Base-by-base conservation (phyloP, 1,140 invertebrate species). In the Microplitis demolitor region DNA sequence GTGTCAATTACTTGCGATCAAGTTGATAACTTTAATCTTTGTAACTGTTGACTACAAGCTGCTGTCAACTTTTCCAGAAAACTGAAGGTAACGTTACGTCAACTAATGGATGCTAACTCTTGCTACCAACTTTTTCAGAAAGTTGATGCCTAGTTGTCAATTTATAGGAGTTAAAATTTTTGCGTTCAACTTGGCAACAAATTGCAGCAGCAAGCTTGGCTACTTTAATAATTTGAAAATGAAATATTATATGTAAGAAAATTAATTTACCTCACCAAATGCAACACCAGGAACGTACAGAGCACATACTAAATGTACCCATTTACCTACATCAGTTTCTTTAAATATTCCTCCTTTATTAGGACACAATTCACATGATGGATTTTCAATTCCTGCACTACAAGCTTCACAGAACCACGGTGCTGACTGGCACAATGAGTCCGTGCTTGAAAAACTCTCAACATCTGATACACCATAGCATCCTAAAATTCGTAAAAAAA, bases 371-470 rank as follows among this genome's bases (percentile, higher is more conserved):
- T 97, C 95, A 84, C 96, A 97, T 14, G 89, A 90, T 0, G 97
- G 96, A 86, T 95, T 93, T 34, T 90, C 91, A 6, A 95, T 91
- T 2, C 96, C 96, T 53, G 96, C 96, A 81, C 96, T 96, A 78
- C 97, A 98, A n/a, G 96, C 95, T 87, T 99, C 97, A 88, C 97
- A 99, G 86, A 98, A 98, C 97, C 97, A 99, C 0, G 97, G 97
- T 77, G 97, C 97, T 1, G 97, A 98, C 50, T 96, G 96, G 63
- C 95, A 95, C 0, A 96, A 93, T 6, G 96, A 98, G 68, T 94
- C 93, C 14, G 94, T 95, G 82, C 95, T 96, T 2, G 94, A 94
- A 71, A 96, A 91, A 88, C 96, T 97, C 34, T 94, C 93, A 37
- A 93, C 93, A 80, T 98, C 97, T 60, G 95, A 96, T 34, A 98